phyloP scores from a whole-genome alignment of 2,113 vertebrate species.

The Prunella himalayana region DNA sequence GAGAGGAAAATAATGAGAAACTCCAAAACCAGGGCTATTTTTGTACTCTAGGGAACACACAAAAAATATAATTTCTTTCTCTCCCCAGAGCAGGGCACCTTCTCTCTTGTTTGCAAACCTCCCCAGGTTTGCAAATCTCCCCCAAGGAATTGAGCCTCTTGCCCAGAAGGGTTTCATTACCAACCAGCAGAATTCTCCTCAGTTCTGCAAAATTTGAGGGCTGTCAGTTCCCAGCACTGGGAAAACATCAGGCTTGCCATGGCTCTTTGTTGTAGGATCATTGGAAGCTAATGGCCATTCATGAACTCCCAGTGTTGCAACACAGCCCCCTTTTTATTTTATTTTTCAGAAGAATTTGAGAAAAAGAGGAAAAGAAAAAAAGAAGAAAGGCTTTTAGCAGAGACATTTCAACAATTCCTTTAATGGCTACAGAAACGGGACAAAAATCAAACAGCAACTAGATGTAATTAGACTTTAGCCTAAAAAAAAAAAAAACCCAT shows the following conservation, averaged over 20 bases:
- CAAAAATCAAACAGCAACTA: slow-evolving; percentile 27
- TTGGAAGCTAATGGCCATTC: slow-evolving; percentile 9
- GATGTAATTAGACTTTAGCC: slow-evolving; percentile 14
- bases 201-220: background rate
- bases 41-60: background rate
- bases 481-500: slow-evolving; percentile 6
- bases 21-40: background rate
- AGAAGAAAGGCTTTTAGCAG: background rate
- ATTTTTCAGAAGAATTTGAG: background rate
- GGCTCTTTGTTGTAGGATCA: background rate
- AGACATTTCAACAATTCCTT: background rate
- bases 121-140: background rate
- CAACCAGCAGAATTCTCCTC: background rate
- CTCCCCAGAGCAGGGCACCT: background rate
- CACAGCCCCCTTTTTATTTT: background rate
- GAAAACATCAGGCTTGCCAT: background rate
- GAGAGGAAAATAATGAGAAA: background rate
- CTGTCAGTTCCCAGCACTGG: background rate
- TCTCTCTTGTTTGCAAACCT: background rate
- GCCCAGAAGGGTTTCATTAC: background rate
- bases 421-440: background rate
- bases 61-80: background rate
- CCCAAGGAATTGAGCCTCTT: background rate
- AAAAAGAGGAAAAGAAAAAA: background rate
- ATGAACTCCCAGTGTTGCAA: background rate